Percentiles rank a stretch among this genome's conserved stretches.
phyloP scores from a whole-genome alignment of 2,113 vertebrate species.

The Tichodroma muraria region DNA sequence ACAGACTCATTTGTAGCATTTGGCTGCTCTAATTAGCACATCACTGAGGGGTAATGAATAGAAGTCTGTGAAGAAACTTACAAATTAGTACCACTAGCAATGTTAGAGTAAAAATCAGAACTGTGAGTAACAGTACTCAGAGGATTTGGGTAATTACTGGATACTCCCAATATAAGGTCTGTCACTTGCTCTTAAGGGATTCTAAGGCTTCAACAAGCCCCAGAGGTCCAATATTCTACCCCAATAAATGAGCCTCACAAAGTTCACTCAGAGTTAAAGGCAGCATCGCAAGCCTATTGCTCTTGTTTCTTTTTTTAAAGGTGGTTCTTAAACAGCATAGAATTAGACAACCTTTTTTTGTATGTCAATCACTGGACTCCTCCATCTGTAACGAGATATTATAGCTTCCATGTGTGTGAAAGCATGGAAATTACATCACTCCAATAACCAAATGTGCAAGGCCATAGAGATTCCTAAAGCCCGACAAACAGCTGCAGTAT shows the following conservation, averaged over 20 bases:
- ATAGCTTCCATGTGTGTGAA: conserved; percentile 48
- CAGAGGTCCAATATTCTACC: background rate
- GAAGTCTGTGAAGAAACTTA: conserved; percentile 51
- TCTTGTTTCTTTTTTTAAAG: background rate
- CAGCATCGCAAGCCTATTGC: background rate
- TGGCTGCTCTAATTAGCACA: conserved; percentile 59
- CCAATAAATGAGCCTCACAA: conserved; percentile 15
- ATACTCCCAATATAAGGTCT: conserved; percentile 37
- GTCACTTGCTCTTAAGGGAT: conserved; percentile 28
- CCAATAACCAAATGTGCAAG: conserved; percentile 3
- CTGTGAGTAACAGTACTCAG: conserved; percentile 47
- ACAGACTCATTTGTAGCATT: conserved; percentile 54
- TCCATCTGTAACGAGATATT: conserved; percentile 35
- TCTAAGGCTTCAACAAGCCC: background rate
- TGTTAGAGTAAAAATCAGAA: conserved; percentile 56
- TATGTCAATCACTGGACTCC: background rate
- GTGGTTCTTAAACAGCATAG: background rate
- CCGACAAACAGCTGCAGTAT: background rate
- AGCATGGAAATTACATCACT: conserved; percentile 36
- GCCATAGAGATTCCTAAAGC: background rate
- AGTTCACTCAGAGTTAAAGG: conserved; percentile 33
- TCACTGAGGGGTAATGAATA: conserved; percentile 56
- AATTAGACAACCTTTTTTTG: conserved; percentile 5
- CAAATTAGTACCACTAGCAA: conserved; percentile 53
- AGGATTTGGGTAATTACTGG: conserved; percentile 49